Evolutionary conservation across 2,797 vertebrate species (phyloP).

Genomic region (Aplochiton taeniatus): DNA sequence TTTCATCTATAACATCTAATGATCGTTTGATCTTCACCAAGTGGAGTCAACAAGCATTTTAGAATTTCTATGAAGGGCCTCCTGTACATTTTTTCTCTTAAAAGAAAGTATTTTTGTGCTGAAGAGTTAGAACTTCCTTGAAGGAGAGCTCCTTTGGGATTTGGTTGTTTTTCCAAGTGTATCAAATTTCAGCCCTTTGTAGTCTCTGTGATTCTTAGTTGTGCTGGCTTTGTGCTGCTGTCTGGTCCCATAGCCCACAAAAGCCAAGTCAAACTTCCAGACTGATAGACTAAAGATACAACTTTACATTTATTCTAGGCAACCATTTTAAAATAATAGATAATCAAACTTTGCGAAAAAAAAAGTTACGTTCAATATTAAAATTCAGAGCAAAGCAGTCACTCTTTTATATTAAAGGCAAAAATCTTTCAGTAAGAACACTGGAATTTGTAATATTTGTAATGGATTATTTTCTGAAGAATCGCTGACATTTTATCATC

Average conservation of each 20-base stretch:
- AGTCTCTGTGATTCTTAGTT: slow-evolving; percentile 16
- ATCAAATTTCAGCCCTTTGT: slow-evolving; percentile 12
- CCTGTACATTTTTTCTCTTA: slow-evolving; percentile 2
- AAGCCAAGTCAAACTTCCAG: slow-evolving; percentile 16
- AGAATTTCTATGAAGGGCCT: slow-evolving; percentile 46
- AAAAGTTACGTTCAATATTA: too few relatives aligned
- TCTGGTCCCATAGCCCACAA: slow-evolving; percentile 38
- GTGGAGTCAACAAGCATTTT: slow-evolving; percentile 41
- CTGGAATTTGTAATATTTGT: background rate
- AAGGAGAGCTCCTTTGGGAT: slow-evolving; percentile 45
- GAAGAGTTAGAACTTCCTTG: slow-evolving; percentile 32
- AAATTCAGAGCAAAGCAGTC: too few relatives aligned
- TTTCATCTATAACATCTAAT: background rate
- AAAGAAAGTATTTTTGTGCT: slow-evolving; percentile 36
- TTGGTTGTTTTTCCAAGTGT: slow-evolving; percentile 41
- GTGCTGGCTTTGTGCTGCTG: slow-evolving; percentile 40
- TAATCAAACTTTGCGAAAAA: too few relatives aligned
- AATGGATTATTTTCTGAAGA: background rate
- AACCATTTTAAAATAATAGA: too few relatives aligned
- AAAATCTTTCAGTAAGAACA: background rate
- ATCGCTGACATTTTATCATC: background rate
- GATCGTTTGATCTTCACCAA: slow-evolving; percentile 46
- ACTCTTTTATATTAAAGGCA: slow-evolving; percentile 5
- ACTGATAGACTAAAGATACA: slow-evolving; percentile 3
- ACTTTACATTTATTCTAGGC: too few relatives aligned